Percentiles rank a stretch among this genome's conserved stretches.
These are phyloP conservation scores for Eubasilissa splendida DNA, from an alignment of 2,888 invertebrate genomes.

Conservation along the genomic window DNA sequence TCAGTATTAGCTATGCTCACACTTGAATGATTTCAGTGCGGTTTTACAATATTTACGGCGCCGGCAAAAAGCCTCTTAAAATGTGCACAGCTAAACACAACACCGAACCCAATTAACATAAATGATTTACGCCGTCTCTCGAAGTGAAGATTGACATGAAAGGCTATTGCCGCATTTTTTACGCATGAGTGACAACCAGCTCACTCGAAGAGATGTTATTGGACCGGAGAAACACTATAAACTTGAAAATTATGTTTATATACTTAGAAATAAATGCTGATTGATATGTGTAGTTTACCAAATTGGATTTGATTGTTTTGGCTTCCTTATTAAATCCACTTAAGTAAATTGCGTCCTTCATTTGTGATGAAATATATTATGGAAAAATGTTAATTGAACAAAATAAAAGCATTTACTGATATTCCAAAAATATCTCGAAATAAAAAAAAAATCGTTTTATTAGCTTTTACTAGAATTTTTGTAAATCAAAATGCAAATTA, in stretches of 20 bases:
- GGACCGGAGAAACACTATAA: not conserved
- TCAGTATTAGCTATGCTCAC: not conserved
- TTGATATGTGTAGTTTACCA: not conserved
- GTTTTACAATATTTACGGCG: not conserved
- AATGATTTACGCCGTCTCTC: slow-evolving; percentile 48
- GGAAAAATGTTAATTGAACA: too few species aligned
- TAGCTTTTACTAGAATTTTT: too few species aligned
- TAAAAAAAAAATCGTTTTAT: too few species aligned
- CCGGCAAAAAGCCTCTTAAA: slow-evolving; percentile 15
- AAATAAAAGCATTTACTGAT: too few species aligned
- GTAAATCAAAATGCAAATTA: too few species aligned
- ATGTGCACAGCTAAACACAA: slow-evolving; percentile 20
- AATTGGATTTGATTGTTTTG: not conserved
- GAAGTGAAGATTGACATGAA: slow-evolving; percentile 50
- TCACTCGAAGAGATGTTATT: slow-evolving; percentile 1
- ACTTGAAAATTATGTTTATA: slow-evolving; percentile 18
- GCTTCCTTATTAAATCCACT: not conserved
- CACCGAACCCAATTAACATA: slow-evolving; percentile 46
- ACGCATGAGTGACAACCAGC: slow-evolving; percentile 16
- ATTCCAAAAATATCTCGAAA: too few species aligned
- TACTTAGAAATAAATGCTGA: not conserved
- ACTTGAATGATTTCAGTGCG: not conserved
- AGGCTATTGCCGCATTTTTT: slow-evolving; percentile 45
- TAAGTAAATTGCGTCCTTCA: too few species aligned
- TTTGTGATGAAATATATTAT: too few species aligned